Percentiles rank a stretch among this genome's conserved stretches.
phyloP scores from a whole-genome alignment of 2,888 invertebrate species.

The Deilephila elpenor region DNA sequence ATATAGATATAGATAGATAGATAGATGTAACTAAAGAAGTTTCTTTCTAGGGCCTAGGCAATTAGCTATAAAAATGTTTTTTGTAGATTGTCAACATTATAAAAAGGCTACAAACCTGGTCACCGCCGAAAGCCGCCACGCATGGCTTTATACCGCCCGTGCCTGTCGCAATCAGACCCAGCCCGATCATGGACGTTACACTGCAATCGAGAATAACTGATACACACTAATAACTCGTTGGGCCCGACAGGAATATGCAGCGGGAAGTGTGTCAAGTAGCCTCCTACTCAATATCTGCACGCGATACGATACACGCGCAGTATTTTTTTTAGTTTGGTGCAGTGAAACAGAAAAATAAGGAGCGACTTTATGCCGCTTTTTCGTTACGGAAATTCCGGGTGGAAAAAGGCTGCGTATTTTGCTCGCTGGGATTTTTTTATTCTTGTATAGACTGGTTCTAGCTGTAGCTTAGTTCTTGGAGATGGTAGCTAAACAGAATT shows the following conservation, averaged over 20 bases:
- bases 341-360: neutral
- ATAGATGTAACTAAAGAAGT: no score
- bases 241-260: no score
- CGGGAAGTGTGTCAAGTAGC: neutral
- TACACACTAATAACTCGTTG: no score
- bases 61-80: no score
- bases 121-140: constrained; percentile 94
- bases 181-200: constrained; percentile 81
- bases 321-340: neutral
- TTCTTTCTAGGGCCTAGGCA: no score
- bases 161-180: constrained; percentile 88
- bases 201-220: constrained; percentile 56
- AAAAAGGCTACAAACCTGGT: constrained; percentile 84
- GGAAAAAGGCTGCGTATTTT: neutral
- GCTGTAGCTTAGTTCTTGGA: no score
- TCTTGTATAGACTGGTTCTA: no score
- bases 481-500: no score
- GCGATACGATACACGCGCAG: neutral
- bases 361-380: neutral
- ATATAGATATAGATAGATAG: no score
- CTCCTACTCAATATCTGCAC: neutral
- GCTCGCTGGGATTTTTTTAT: neutral
- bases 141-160: constrained; percentile 95
- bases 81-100: neutral
- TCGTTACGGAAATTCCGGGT: neutral